phyloP scores from a whole-genome alignment of 1,140 invertebrate species.

The Leptestheria dahalacensis region DNA sequence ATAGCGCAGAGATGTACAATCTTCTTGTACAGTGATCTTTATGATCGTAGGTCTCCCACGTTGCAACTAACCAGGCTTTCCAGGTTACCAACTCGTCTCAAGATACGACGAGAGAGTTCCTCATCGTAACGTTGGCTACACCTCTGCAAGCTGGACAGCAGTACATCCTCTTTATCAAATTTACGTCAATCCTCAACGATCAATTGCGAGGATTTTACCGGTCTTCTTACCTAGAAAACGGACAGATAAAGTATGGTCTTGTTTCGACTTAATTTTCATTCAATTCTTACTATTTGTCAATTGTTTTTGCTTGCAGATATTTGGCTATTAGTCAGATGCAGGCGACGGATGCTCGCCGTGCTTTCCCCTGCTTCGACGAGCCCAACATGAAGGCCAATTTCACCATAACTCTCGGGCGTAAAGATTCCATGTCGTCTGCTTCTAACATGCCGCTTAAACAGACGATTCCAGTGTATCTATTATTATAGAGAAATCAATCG shows the following conservation, averaged over 20 bases:
- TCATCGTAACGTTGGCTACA: constrained; percentile 22
- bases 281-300: neutral
- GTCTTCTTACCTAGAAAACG: constrained; percentile 15
- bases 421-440: constrained; percentile 22
- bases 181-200: constrained; percentile 6
- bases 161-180: constrained; percentile 2
- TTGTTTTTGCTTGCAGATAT: constrained; percentile 40
- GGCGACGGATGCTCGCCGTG: constrained; percentile 77
- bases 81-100: neutral
- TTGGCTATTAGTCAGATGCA: constrained; percentile 91
- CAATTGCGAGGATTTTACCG: constrained; percentile 11
- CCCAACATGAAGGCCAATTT: constrained; percentile 88
- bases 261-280: constrained; percentile 34
- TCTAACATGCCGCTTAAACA: constrained; percentile 21
- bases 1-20: too few species aligned
- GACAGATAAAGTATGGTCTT: constrained; percentile 55
- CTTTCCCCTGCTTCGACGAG: constrained; percentile 95
- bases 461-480: constrained; percentile 41
- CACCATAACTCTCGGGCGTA: constrained; percentile 54
- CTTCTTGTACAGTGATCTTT: too few species aligned
- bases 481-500: constrained; percentile 73
- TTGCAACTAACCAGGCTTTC: neutral
- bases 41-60: neutral
- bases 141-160: neutral
- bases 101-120: neutral